Evolutionary conservation across 2,888 invertebrate species (phyloP).

Genomic region (Cybosia mesomella): DNA sequence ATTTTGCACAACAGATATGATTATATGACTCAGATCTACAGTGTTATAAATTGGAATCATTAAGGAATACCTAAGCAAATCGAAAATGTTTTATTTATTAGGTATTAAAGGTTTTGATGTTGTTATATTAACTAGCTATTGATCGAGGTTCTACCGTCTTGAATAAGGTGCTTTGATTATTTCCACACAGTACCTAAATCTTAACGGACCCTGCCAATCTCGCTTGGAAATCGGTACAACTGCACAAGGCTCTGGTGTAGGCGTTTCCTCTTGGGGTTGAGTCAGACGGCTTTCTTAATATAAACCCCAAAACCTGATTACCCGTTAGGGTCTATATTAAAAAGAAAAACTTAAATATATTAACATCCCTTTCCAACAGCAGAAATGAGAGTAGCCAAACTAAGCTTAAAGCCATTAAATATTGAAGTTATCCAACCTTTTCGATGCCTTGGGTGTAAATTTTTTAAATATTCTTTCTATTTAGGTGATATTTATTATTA

Average conservation of each 20-base stretch:
- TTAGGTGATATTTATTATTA: slow-evolving; percentile 4
- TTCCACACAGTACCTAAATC: no score
- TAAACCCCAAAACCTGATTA: background rate
- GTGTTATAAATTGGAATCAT: slow-evolving; percentile 13
- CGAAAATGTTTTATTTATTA: background rate
- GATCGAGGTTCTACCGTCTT: no score
- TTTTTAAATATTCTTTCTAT: slow-evolving; percentile 1
- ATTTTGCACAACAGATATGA: background rate
- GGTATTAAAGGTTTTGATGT: background rate
- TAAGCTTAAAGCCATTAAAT: slow-evolving; percentile 1
- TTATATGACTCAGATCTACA: background rate
- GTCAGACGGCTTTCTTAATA: background rate
- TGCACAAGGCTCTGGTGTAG: no score
- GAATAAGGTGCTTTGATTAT: no score
- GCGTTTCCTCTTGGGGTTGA: no score
- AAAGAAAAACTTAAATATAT: background rate
- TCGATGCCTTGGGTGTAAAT: background rate
- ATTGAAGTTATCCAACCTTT: background rate
- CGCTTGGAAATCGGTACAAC: no score
- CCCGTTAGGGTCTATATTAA: background rate
- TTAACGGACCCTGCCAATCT: no score
- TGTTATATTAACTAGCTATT: background rate
- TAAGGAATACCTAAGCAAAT: slow-evolving; percentile 6
- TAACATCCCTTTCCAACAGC: background rate
- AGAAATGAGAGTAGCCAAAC: background rate